These are phyloP conservation scores for Xylota segnis DNA, from an alignment of 2,888 invertebrate genomes.

Conservation along the genomic window DNA sequence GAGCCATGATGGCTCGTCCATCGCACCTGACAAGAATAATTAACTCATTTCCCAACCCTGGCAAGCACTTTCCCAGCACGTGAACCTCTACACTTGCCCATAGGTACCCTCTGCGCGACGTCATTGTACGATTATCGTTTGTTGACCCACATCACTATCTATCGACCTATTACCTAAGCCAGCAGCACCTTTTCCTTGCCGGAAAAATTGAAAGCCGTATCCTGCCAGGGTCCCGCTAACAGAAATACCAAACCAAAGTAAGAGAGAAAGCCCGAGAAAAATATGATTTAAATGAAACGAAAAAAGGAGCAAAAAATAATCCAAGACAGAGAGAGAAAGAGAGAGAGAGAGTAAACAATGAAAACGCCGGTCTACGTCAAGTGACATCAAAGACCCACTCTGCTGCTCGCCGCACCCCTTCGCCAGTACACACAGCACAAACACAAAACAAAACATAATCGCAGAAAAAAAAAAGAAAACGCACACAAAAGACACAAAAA, in stretches of 20 bases:
- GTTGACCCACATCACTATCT: slow-evolving; percentile 61
- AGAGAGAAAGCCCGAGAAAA: slow-evolving; percentile 62
- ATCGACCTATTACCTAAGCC: neutral
- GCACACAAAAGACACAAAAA: slow-evolving; percentile 51
- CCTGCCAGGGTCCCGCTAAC: neutral
- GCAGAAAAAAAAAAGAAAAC: slow-evolving; percentile 68
- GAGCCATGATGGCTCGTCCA: slow-evolving; percentile 41
- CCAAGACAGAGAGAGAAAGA: slow-evolving; percentile 1
- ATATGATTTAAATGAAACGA: slow-evolving; percentile 66
- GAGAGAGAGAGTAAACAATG: slow-evolving; percentile 56
- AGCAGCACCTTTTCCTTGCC: slow-evolving; percentile 67
- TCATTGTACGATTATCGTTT: slow-evolving; percentile 69
- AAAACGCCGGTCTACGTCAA: slow-evolving; percentile 62
- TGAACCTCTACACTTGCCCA: slow-evolving; percentile 29
- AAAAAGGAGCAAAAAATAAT: slow-evolving; percentile 27
- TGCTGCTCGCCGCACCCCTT: slow-evolving; percentile 1
- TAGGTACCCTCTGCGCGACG: slow-evolving; percentile 3
- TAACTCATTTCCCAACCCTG: neutral
- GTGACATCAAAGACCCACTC: slow-evolving; percentile 60
- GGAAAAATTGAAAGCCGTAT: slow-evolving; percentile 61
- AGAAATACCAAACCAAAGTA: slow-evolving; percentile 21
- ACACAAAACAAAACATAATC: slow-evolving; percentile 52
- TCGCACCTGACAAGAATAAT: slow-evolving; percentile 62
- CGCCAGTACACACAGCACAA: neutral
- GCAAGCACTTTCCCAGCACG: slow-evolving; percentile 1